Percentiles rank a stretch among this genome's conserved stretches.
phyloP scores from a whole-genome alignment of 2,888 invertebrate species.

The Acleris cristana region DNA sequence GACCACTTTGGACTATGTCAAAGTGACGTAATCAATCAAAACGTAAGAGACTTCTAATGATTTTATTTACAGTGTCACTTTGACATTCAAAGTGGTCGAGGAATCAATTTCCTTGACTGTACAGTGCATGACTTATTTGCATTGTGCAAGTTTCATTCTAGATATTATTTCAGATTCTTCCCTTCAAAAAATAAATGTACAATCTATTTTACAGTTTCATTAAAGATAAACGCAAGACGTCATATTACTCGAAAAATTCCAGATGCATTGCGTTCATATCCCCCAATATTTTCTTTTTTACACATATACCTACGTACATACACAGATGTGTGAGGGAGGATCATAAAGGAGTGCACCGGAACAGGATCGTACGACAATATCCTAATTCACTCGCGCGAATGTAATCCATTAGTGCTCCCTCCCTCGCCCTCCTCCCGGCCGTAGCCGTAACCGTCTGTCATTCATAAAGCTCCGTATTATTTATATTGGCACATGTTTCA shows the following conservation, averaged over 20 bases:
- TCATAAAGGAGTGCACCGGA: conserved; percentile 79
- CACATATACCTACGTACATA: conserved; percentile 26
- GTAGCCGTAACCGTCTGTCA: conserved; percentile 69
- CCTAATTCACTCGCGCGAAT: conserved; percentile 83
- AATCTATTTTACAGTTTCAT: no score
- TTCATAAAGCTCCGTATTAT: conserved; percentile 83
- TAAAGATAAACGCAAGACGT: neutral
- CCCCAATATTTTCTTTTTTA: conserved; percentile 25
- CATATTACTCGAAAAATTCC: conserved; percentile 3
- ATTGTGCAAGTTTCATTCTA: no score
- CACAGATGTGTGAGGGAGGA: conserved; percentile 50
- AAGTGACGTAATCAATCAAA: no score
- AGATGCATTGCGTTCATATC: conserved; percentile 20
- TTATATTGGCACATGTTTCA: conserved; percentile 84
- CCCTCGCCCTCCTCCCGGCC: conserved; percentile 42
- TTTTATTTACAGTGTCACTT: no score
- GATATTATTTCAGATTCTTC: no score
- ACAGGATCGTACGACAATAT: conserved; percentile 82
- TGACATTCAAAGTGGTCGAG: no score
- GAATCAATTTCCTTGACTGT: no score
- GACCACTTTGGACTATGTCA: no score
- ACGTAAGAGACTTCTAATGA: no score
- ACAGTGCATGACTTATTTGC: no score
- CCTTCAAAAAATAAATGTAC: no score
- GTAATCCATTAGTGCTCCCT: conserved; percentile 81